Conservation (phyloP, 2,113 vertebrate genomes). For the Lanius ludovicianus region DNA sequence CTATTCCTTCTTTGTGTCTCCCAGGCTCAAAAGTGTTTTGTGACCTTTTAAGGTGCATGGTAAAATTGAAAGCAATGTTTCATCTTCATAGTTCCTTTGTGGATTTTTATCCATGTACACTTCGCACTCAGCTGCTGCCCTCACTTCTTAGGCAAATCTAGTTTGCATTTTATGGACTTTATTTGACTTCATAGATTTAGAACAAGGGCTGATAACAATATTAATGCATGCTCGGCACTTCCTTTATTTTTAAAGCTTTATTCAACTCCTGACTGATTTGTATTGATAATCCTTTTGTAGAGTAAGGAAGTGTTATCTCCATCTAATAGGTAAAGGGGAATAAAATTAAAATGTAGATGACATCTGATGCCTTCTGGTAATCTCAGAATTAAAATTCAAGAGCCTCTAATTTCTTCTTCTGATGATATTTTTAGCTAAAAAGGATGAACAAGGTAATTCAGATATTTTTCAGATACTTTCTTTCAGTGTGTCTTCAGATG, state of each 20-base stretch:
- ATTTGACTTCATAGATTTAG: background rate
- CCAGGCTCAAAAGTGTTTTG: background rate
- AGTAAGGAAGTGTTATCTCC: background rate
- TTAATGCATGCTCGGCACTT: background rate
- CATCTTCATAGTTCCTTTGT: background rate
- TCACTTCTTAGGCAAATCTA: background rate
- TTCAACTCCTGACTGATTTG: background rate
- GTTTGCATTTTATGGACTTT: background rate
- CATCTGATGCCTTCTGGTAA: background rate
- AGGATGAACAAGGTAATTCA: background rate
- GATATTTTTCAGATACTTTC: background rate
- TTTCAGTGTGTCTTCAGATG: background rate
- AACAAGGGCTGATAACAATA: background rate
- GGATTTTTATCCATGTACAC: background rate
- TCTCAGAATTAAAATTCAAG: background rate
- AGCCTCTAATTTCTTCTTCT: background rate
- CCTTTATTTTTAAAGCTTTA: background rate
- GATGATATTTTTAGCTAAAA: background rate
- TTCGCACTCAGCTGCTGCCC: background rate
- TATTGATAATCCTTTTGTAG: background rate
- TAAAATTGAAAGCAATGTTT: background rate
- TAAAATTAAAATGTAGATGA: background rate
- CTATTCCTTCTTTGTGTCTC: background rate
- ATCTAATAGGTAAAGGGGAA: background rate
- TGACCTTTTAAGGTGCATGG: background rate